Conservation (phyloP, 2,888 invertebrate species). For the Cybosia mesomella region DNA sequence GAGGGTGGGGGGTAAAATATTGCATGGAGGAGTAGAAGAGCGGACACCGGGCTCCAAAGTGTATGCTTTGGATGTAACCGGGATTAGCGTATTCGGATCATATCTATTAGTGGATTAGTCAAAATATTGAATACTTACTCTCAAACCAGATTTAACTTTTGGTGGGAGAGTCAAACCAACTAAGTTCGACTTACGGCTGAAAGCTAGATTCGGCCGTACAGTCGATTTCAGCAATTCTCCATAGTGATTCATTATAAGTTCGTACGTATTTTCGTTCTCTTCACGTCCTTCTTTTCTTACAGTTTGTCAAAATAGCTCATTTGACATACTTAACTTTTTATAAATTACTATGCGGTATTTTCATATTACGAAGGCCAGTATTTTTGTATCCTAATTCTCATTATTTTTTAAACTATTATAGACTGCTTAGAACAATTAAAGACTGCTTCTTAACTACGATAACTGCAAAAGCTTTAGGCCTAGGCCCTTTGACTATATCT, state of each 20-base stretch:
- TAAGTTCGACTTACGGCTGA: background rate
- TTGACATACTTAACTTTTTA: background rate
- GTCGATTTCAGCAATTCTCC: background rate
- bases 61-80: no score
- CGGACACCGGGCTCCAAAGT: no score
- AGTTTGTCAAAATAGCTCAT: background rate
- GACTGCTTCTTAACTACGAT: no score
- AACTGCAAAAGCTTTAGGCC: no score
- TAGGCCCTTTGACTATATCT: no score
- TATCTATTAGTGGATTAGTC: no score
- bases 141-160: background rate
- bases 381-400: background rate
- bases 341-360: background rate
- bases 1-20: no score
- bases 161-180: background rate
- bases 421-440: no score
- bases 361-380: background rate
- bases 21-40: no score
- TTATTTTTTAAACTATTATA: background rate
- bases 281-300: background rate
- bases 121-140: background rate
- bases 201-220: background rate
- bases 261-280: background rate
- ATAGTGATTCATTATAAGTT: slow-evolving; percentile 1
- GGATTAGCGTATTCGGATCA: no score